phyloP scores from a whole-genome alignment of 1,140 invertebrate species.

The Ericerus pela region DNA sequence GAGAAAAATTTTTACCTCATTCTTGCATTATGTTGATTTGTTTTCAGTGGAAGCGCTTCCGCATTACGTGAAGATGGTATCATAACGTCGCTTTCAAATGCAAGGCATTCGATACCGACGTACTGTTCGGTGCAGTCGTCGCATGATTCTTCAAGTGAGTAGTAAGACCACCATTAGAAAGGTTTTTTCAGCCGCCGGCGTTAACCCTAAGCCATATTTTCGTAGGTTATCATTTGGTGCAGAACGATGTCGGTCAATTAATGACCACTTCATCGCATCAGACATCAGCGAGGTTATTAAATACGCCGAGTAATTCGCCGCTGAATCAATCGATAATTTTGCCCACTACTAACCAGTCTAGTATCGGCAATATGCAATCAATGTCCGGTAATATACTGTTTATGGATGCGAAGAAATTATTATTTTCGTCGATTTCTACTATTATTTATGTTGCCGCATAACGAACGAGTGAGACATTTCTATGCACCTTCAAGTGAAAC shows the following conservation, averaged over 20 bases:
- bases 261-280: not conserved
- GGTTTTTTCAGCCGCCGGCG: no score
- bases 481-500: no score
- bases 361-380: constrained; percentile 13
- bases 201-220: no score
- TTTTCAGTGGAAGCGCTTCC: constrained; percentile 1
- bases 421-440: no score
- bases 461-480: no score
- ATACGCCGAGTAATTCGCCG: constrained; percentile 22
- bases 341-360: constrained; percentile 19
- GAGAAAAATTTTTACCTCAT: no score
- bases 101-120: not conserved
- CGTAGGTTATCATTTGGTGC: not conserved
- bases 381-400: not conserved
- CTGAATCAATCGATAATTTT: constrained; percentile 23
- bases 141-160: constrained; percentile 1
- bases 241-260: not conserved
- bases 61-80: constrained; percentile 1
- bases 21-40: not conserved
- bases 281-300: constrained; percentile 5
- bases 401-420: no score
- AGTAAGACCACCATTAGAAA: no score
- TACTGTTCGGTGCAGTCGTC: constrained; percentile 2
- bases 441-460: no score
- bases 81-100: not conserved